Evolutionary conservation across 2,113 vertebrate genomes (phyloP), one percentile per base, ranked within the genome.

Genomic region (Amphiprion percula): DNA sequence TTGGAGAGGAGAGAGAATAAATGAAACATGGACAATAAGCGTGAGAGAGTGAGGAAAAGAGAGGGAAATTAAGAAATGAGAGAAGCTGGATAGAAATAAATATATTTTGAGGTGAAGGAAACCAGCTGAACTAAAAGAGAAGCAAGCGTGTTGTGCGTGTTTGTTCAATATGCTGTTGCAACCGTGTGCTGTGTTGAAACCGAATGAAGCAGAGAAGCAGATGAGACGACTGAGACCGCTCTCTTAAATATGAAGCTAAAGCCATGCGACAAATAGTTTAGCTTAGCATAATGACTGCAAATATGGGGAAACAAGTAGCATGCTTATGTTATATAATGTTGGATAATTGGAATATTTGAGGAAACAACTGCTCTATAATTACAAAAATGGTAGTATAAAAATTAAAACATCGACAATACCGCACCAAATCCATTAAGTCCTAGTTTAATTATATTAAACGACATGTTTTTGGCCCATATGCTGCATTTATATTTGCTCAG

Each of bases 1-100:
- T 86, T 82, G 15, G 46, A 81, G 61, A 74, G 21, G 23, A 37
- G 16, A 41, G 19, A 50, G 24, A 62, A 41, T 41, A 54, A 81
- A 0, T 50, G 53, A 73, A 54, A 55, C 15, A 15, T 11, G n/a
- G 10, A 72, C 33, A 72, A 33, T 46, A 39, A 56, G 19, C n/a
- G 21, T 21, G 33, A 19, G 10, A 10, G 7, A 46, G 5, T 19
- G 39, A 14, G 47, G 1, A 16, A 12, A 10, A 15, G n/a, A 37
- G 7, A 9, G 10, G 15, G 3, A 49, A n/a, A 39, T 6, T 39
- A 49, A 68, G 21, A 8, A 19, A 33, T 12, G 10, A 24, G 10
- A 15, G 21, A 33, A n/a, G 10, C n/a, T 44, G 2, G 1, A 56
- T 11, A 68, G 28, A 9, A 9, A 10, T 1, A 23, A 33, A 30